A percentile compares a stretch with the other conserved stretches of the same genome.
phyloP scores from a whole-genome alignment of 53 echinoderm and acorn worm species.

The Luidia sarsii region DNA sequence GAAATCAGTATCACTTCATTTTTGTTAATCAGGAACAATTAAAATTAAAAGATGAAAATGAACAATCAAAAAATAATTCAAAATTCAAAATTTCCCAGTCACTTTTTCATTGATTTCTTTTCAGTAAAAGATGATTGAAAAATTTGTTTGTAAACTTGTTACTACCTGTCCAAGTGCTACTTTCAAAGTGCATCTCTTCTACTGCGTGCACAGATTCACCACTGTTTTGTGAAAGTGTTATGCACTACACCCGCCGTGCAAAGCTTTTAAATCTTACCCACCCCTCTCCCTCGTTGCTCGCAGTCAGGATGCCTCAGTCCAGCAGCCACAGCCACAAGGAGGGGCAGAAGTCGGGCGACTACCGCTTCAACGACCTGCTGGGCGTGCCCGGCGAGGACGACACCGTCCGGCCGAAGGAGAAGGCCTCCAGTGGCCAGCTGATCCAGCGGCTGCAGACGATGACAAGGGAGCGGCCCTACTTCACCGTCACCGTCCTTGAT shows the following conservation, averaged over 20 bases:
- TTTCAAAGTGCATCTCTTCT: too few relatives aligned
- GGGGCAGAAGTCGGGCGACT: conserved; percentile 68
- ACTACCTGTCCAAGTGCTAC: too few relatives aligned
- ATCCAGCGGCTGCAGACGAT: conserved; percentile 79
- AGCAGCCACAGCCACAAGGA: conserved; percentile 61
- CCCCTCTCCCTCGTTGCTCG: background rate
- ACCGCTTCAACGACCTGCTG: conserved; percentile 76
- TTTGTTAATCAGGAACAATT: too few relatives aligned
- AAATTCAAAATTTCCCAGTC: too few relatives aligned
- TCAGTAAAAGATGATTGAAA: too few relatives aligned
- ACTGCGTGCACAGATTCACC: too few relatives aligned
- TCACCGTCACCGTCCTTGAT: conserved; percentile 78
- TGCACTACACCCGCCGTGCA: background rate
- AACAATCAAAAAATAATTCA: too few relatives aligned
- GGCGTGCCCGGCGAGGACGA: conserved; percentile 65
- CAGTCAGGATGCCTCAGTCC: background rate
- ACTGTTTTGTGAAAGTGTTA: too few relatives aligned
- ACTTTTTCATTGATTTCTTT: too few relatives aligned
- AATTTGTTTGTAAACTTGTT: too few relatives aligned
- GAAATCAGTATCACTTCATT: too few relatives aligned
- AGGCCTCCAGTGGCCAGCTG: conserved; percentile 39
- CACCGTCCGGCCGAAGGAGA: conserved; percentile 61
- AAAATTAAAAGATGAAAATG: too few relatives aligned
- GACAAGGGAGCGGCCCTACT: conserved; percentile 73
- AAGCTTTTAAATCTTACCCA: background rate